Evolutionary conservation across 2,888 invertebrate species (phyloP).

Genomic region (Aphodius sticticus): DNA sequence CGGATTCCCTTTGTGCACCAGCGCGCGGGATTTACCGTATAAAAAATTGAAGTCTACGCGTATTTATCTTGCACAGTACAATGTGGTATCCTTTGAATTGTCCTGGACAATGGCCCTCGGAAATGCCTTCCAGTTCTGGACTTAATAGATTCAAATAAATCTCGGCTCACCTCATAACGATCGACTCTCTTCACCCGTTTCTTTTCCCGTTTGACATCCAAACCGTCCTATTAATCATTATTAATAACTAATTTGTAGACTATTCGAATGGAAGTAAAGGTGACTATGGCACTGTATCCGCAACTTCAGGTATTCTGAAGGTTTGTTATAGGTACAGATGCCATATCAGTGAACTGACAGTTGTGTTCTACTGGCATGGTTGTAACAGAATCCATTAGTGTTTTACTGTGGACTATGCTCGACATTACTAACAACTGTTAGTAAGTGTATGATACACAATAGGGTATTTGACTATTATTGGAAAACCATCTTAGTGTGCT

Average conservation of each 20-base stretch:
- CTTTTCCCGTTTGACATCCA: background rate
- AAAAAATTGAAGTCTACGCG: slow-evolving; percentile 23
- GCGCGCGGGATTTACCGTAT: slow-evolving; percentile 18
- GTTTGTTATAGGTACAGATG: too few relatives aligned
- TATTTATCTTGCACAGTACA: slow-evolving; percentile 25
- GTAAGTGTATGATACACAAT: too few relatives aligned
- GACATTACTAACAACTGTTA: too few relatives aligned
- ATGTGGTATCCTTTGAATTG: slow-evolving; percentile 27
- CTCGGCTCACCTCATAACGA: slow-evolving; percentile 20
- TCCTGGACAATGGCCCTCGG: slow-evolving; percentile 24
- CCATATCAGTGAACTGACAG: too few relatives aligned
- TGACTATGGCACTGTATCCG: too few relatives aligned
- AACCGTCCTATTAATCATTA: background rate
- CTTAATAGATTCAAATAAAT: slow-evolving; percentile 24
- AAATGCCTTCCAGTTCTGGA: slow-evolving; percentile 26
- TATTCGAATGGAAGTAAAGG: background rate
- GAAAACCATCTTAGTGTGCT: too few relatives aligned
- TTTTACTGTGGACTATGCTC: too few relatives aligned
- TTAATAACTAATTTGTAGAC: background rate
- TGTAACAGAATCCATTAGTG: too few relatives aligned
- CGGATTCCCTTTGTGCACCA: slow-evolving; percentile 14
- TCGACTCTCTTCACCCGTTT: background rate
- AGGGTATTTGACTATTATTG: too few relatives aligned
- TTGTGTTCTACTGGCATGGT: too few relatives aligned
- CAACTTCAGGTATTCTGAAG: too few relatives aligned